Conservation (phyloP, 2,888 invertebrate genomes). For the Amaurobius ferox region DNA sequence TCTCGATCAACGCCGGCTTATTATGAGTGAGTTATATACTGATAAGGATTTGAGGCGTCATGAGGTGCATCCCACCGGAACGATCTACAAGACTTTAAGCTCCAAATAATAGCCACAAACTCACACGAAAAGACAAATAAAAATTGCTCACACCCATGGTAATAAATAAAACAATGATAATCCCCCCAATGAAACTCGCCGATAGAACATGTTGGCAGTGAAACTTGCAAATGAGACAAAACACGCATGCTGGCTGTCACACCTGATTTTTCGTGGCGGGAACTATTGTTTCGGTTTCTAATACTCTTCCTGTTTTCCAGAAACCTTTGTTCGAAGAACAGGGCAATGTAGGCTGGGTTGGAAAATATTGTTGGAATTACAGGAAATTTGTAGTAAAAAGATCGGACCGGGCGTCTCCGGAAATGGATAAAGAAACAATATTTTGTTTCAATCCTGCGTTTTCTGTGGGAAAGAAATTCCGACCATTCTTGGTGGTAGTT, state of each 20-base stretch:
- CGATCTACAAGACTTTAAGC: background rate
- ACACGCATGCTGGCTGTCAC: background rate
- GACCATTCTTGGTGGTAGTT: too few species aligned
- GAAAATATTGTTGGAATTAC: background rate
- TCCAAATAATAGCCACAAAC: background rate
- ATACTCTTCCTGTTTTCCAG: background rate
- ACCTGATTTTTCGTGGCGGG: background rate
- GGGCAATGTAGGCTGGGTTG: background rate
- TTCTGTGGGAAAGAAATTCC: too few species aligned
- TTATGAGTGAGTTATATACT: too few species aligned
- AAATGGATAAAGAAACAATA: background rate
- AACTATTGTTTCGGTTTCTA: background rate
- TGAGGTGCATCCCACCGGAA: background rate
- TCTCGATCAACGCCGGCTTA: too few species aligned
- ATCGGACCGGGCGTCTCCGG: background rate
- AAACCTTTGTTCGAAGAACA: background rate
- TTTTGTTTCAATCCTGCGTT: too few species aligned
- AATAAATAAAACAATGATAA: background rate
- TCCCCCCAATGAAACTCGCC: background rate
- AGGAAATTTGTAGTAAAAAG: background rate
- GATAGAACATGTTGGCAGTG: background rate
- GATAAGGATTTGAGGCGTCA: too few species aligned
- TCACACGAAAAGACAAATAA: background rate
- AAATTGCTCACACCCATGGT: background rate
- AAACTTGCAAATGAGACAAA: background rate